Percentiles rank a stretch among this genome's conserved stretches.
Conservation (phyloP, 2,113 vertebrate genomes). For the Myanophis thanlyinensis region DNA sequence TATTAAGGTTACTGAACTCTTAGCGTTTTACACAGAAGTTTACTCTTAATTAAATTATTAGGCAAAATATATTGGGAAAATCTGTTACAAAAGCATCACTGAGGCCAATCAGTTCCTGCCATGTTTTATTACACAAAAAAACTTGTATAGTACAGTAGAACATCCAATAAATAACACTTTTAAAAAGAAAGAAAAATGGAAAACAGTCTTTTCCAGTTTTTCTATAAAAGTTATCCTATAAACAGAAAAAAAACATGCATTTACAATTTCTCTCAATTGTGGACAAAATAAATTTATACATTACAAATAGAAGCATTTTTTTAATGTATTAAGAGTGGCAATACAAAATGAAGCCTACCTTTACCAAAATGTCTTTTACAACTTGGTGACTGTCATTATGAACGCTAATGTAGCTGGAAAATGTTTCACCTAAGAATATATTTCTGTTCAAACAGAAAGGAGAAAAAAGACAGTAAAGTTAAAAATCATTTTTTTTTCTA, state of each 20-base stretch:
- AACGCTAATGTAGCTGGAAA: slow-evolving; percentile 98
- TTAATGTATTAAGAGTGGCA: neutral
- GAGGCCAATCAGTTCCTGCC: neutral
- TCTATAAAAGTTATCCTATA: neutral
- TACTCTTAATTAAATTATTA: neutral
- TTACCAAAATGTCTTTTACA: slow-evolving; percentile 96
- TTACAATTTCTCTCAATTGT: neutral
- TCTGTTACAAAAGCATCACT: neutral
- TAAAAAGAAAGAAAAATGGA: neutral
- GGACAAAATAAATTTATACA: neutral
- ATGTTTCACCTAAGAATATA: slow-evolving; percentile 97
- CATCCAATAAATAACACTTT: neutral
- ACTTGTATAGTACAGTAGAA: neutral
- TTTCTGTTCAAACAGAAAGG: slow-evolving; percentile 76
- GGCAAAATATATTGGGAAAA: neutral
- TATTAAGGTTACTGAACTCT: neutral
- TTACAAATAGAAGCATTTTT: neutral
- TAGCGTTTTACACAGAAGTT: neutral
- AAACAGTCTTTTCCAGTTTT: neutral
- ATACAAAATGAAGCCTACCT: slow-evolving; percentile 74
- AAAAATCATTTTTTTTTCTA: neutral
- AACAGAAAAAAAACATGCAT: neutral
- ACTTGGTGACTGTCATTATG: slow-evolving; percentile 96
- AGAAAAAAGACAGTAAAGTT: neutral
- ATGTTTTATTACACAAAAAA: neutral